Percentiles rank a stretch among this genome's conserved stretches.
Evolutionary conservation across 2,113 vertebrate species (phyloP).

Genomic region (Aplodontia rufa): DNA sequence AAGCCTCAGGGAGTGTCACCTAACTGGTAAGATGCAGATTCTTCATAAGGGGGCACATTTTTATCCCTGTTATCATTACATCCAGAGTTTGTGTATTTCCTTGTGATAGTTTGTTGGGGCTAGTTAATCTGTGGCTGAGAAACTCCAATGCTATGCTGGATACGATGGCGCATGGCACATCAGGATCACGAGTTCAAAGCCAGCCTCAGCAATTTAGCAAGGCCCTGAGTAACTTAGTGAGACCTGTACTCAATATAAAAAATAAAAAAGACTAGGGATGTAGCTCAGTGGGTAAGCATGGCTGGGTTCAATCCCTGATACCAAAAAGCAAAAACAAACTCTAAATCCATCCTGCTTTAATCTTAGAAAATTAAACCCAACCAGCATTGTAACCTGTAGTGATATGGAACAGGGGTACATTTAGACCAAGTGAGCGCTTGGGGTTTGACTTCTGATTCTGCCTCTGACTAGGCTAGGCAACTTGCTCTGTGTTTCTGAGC

Average conservation of each 20-base stretch:
- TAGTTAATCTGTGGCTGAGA: not conserved
- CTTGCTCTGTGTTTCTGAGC: not conserved
- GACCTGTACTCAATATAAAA: too few species aligned
- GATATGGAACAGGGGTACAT: not conserved
- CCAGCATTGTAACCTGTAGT: not conserved
- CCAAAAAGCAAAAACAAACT: too few species aligned
- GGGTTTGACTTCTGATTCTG: not conserved
- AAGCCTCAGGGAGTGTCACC: not conserved
- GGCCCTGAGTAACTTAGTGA: too few species aligned
- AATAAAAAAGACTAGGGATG: too few species aligned
- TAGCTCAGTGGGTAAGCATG: too few species aligned
- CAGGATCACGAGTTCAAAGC: too few species aligned
- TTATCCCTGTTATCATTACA: not conserved
- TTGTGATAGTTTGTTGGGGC: not conserved
- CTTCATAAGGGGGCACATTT: constrained; percentile 1
- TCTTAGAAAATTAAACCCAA: not conserved
- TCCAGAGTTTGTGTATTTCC: not conserved
- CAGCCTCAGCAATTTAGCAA: too few species aligned
- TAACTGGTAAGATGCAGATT: not conserved
- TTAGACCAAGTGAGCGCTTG: not conserved
- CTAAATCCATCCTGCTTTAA: not conserved
- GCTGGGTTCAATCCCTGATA: too few species aligned
- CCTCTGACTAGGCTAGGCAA: not conserved
- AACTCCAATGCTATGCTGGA: not conserved
- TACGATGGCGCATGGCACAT: too few species aligned